Evolutionary conservation across 30 jellyfish, hydroid and myxozoan genomes (phyloP).

Genomic region (Cassiopea andromeda): DNA sequence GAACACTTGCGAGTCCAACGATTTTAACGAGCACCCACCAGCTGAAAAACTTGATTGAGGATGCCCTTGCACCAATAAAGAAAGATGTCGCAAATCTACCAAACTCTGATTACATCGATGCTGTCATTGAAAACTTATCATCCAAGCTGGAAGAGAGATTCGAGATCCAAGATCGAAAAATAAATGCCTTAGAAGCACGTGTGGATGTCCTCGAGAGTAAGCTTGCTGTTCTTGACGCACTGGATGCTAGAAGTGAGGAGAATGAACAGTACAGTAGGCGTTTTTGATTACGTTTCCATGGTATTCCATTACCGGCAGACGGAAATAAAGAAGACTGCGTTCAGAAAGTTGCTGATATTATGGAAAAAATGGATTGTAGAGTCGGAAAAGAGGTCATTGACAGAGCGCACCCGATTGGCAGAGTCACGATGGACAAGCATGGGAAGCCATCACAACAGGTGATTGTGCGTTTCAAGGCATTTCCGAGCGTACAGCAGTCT

Average conservation of each 20-base stretch:
- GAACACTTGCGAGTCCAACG: neutral
- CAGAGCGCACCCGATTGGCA: neutral
- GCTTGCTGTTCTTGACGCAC: too few species aligned
- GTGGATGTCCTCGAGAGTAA: too few species aligned
- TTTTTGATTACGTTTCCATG: too few species aligned
- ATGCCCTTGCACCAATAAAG: too few species aligned
- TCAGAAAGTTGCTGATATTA: neutral
- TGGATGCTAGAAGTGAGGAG: constrained; percentile 15
- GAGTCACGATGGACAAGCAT: constrained; percentile 26
- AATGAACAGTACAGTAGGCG: constrained; percentile 1
- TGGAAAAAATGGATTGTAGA: constrained; percentile 12
- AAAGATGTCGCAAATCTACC: too few species aligned
- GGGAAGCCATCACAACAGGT: neutral
- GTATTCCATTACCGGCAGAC: too few species aligned
- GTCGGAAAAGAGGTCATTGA: constrained; percentile 2
- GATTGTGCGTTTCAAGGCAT: neutral
- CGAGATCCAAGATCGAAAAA: neutral
- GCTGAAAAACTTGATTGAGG: neutral
- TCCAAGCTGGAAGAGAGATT: neutral
- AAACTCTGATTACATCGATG: too few species aligned
- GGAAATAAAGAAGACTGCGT: neutral
- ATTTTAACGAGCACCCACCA: neutral
- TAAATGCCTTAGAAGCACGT: neutral
- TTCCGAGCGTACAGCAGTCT: constrained; percentile 30
- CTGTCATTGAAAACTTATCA: neutral